These are phyloP conservation scores for Hoplostethus atlanticus DNA, from an alignment of 2,797 vertebrate species.

Conservation along the genomic window DNA sequence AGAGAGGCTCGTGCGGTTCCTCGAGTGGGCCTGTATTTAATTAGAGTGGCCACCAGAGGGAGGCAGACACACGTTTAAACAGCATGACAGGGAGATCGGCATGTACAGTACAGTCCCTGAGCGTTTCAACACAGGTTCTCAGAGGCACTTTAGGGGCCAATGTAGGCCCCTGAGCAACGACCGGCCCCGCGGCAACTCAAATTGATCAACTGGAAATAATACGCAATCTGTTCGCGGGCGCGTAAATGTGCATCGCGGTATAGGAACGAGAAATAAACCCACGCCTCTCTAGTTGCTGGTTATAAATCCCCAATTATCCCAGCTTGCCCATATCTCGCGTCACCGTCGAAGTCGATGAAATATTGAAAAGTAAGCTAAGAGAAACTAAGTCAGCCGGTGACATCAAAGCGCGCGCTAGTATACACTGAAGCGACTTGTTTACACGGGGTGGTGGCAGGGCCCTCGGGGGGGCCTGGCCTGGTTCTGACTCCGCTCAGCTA, in stretches of 20 bases:
- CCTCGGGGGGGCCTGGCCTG: constrained; percentile 74
- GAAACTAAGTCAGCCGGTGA: constrained; percentile 70
- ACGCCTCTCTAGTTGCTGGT: not conserved
- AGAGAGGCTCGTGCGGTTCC: constrained; percentile 28
- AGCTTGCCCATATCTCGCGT: constrained; percentile 13
- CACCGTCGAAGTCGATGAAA: constrained; percentile 64
- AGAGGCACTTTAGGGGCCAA: constrained; percentile 13
- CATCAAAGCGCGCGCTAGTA: constrained; percentile 75
- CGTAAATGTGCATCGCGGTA: not conserved
- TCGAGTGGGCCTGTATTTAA: constrained; percentile 65
- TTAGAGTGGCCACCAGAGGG: constrained; percentile 80
- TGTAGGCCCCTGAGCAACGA: constrained; percentile 29
- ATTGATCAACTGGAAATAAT: constrained; percentile 29
- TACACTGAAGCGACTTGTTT: constrained; percentile 80
- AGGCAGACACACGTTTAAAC: constrained; percentile 66
- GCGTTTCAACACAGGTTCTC: constrained; percentile 19
- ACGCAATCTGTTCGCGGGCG: not conserved
- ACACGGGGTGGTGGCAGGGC: constrained; percentile 69
- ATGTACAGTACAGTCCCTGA: constrained; percentile 22
- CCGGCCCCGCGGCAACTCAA: constrained; percentile 14
- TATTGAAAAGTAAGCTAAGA: constrained; percentile 74
- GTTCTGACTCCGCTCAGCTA: constrained; percentile 62
- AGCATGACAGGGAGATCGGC: constrained; percentile 12
- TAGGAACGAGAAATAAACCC: too few species aligned
- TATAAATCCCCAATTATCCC: not conserved